A percentile compares a stretch with the other conserved stretches of the same genome.
Conservation (phyloP, 2,113 vertebrate genomes). For the Zosterops lateralis region DNA sequence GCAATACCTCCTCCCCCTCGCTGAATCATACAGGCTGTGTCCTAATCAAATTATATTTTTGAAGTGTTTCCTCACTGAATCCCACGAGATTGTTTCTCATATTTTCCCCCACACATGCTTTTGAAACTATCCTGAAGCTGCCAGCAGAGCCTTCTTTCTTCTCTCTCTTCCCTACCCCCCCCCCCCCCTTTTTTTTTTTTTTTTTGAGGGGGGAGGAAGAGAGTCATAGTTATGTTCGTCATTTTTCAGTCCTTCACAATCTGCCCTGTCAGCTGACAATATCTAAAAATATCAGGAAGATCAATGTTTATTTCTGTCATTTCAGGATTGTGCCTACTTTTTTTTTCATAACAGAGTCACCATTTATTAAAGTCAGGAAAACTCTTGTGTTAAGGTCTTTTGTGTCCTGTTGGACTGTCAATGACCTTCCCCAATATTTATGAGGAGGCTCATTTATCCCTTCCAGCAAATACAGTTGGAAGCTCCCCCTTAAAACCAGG, state of each 20-base stretch:
- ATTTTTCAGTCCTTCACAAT: slow-evolving; percentile 59
- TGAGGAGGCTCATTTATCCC: background rate
- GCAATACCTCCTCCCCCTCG: slow-evolving; percentile 77
- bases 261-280: slow-evolving; percentile 57
- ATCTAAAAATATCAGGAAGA: slow-evolving; percentile 64
- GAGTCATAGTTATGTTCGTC: slow-evolving; percentile 47
- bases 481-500: background rate
- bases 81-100: slow-evolving; percentile 72
- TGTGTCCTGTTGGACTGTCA: background rate
- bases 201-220: background rate
- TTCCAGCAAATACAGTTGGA: background rate
- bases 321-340: background rate
- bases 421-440: background rate
- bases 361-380: background rate
- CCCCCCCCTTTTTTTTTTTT: background rate
- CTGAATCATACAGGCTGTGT: slow-evolving; percentile 76
- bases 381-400: background rate
- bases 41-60: slow-evolving; percentile 78
- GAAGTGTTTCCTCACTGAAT: slow-evolving; percentile 77
- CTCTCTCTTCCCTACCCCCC: background rate
- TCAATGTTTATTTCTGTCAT: slow-evolving; percentile 4
- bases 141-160: slow-evolving; percentile 44
- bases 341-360: background rate
- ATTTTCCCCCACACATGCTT: slow-evolving; percentile 63
- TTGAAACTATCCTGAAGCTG: slow-evolving; percentile 34